Evolutionary conservation across 2,797 vertebrate species (phyloP).

Genomic region (Nannoperca australis): DNA sequence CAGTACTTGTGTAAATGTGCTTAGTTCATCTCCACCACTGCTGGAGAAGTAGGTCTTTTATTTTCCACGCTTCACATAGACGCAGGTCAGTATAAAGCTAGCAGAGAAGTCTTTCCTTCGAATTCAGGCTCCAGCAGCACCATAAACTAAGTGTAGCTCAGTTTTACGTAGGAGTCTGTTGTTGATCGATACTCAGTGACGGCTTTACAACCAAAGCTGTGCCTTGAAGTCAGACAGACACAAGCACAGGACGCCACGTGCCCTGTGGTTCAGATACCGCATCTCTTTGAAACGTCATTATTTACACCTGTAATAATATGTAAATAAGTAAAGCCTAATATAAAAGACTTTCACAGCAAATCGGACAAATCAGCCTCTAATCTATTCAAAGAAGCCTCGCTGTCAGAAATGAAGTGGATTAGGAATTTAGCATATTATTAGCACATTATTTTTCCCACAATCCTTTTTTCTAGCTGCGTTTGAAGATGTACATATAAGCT

Average conservation of each 20-base stretch:
- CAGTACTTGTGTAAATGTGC: neutral
- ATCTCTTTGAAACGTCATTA: neutral
- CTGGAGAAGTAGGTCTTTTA: neutral
- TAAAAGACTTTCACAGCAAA: constrained; percentile 1
- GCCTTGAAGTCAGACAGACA: constrained; percentile 47
- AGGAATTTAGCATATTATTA: neutral
- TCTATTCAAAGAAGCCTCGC: neutral
- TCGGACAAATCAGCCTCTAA: constrained; percentile 4
- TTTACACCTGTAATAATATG: constrained; percentile 12
- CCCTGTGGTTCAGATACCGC: neutral
- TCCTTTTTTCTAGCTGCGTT: neutral
- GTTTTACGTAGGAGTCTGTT: neutral
- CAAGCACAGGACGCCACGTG: neutral
- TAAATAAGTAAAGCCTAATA: constrained; percentile 5
- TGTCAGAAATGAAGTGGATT: neutral
- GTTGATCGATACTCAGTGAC: constrained; percentile 19
- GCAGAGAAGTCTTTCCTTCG: neutral
- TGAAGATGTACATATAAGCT: neutral
- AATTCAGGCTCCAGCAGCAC: constrained; percentile 35
- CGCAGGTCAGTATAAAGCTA: neutral
- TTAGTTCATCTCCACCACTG: constrained; percentile 1
- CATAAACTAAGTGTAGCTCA: constrained; percentile 3
- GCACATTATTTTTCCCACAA: neutral
- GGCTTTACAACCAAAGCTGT: constrained; percentile 56
- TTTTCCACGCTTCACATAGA: neutral